Conservation (phyloP, 53 echinoderm and acorn worm species). For the Glandiceps talaboti region DNA sequence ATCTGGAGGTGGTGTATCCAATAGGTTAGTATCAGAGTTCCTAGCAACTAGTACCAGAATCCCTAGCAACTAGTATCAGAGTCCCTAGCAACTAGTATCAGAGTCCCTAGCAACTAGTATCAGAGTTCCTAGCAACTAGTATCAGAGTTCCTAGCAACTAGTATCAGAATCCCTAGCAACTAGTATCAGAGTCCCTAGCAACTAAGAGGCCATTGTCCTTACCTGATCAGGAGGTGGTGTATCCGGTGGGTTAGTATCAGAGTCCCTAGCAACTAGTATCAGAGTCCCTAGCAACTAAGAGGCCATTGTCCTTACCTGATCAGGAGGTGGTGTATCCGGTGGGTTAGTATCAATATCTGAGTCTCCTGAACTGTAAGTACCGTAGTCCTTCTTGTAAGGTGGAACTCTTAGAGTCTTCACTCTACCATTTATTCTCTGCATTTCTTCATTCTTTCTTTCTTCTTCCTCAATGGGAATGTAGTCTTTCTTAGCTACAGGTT, state of each 20-base stretch:
- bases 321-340: neutral
- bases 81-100: too few species aligned
- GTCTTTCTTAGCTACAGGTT: neutral
- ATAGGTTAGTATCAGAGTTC: too few species aligned
- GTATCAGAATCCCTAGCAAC: too few species aligned
- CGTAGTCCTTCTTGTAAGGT: neutral
- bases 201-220: neutral
- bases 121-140: too few species aligned
- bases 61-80: too few species aligned
- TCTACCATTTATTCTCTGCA: neutral
- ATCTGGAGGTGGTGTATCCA: too few species aligned
- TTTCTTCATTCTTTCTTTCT: neutral
- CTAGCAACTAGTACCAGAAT: too few species aligned
- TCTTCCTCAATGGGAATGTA: neutral
- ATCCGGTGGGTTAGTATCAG: neutral
- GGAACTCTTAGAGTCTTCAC: neutral
- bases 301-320: neutral
- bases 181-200: too few species aligned
- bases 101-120: too few species aligned
- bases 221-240: neutral
- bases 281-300: too few species aligned
- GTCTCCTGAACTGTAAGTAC: neutral
- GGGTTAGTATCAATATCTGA: neutral
- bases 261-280: too few species aligned
- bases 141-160: too few species aligned